Percentiles rank a stretch among this genome's conserved stretches.
Conservation (phyloP, 2,113 vertebrate genomes). For the Morone chrysops region DNA sequence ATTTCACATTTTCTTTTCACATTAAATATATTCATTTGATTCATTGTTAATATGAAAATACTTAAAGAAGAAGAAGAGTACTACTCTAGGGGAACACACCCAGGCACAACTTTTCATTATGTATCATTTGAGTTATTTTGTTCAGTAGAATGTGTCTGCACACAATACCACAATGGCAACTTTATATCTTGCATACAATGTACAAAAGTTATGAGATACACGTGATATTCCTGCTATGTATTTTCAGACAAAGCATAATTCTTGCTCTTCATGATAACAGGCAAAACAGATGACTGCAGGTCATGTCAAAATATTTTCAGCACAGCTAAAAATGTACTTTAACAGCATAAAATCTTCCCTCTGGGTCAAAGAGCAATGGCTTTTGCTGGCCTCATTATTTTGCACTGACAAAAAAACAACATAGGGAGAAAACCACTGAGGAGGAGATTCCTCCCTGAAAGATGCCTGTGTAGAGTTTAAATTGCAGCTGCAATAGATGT, state of each 20-base stretch:
- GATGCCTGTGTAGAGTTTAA: neutral
- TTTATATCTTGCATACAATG: neutral
- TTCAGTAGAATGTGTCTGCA: neutral
- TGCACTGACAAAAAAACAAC: neutral
- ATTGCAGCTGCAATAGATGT: neutral
- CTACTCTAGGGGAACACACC: neutral
- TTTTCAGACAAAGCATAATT: slow-evolving; percentile 14
- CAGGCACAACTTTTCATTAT: neutral
- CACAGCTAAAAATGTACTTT: slow-evolving; percentile 15
- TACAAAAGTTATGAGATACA: neutral
- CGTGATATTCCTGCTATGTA: neutral
- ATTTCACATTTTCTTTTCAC: neutral
- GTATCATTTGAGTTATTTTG: neutral
- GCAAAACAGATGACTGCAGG: slow-evolving; percentile 29
- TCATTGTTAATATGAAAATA: neutral
- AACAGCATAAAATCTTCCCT: slow-evolving; percentile 24
- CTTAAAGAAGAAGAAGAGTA: neutral
- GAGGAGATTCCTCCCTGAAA: neutral
- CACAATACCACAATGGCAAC: neutral
- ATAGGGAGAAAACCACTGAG: neutral
- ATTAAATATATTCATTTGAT: neutral
- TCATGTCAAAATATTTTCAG: slow-evolving; percentile 39
- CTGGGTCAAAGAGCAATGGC: slow-evolving; percentile 17
- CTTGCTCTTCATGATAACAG: slow-evolving; percentile 2
- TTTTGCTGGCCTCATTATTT: slow-evolving; percentile 43